phyloP scores from a whole-genome alignment of 2,797 vertebrate species.

The Dendrocincla fuliginosa region DNA sequence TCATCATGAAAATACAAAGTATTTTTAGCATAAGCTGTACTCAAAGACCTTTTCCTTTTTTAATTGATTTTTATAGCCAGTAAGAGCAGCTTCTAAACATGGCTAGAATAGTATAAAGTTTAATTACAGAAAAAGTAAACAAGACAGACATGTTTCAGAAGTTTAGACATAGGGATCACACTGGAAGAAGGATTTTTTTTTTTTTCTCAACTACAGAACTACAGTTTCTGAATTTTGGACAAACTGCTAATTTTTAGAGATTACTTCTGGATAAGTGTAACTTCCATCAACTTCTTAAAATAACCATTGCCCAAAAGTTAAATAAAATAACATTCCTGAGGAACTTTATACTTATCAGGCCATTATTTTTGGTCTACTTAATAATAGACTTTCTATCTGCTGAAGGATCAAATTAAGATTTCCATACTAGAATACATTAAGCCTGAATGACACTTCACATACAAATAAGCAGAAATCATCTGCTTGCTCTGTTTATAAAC shows the following conservation, averaged over 20 bases:
- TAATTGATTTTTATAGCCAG: background rate
- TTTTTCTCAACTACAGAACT: background rate
- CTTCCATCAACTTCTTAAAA: background rate
- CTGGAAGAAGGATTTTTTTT: background rate
- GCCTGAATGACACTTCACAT: background rate
- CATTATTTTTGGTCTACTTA: background rate
- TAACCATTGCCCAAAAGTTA: background rate
- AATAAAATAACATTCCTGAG: background rate
- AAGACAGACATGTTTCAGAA: background rate
- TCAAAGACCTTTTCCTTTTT: background rate
- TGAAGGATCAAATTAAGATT: conserved; percentile 19
- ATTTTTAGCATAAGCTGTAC: background rate
- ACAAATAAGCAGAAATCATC: conserved; percentile 4
- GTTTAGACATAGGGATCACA: background rate
- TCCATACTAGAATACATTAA: conserved; percentile 1
- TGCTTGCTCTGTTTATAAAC: conserved; percentile 22
- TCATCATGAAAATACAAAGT: background rate
- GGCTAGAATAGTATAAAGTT: background rate
- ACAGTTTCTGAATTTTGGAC: background rate
- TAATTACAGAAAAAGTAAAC: background rate
- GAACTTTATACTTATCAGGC: background rate
- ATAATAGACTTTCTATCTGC: background rate
- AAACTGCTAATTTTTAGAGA: background rate
- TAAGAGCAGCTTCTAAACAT: background rate
- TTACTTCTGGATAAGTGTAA: background rate